Conservation (phyloP, 2,113 vertebrate genomes). For the Thryonomys swinderianus region DNA sequence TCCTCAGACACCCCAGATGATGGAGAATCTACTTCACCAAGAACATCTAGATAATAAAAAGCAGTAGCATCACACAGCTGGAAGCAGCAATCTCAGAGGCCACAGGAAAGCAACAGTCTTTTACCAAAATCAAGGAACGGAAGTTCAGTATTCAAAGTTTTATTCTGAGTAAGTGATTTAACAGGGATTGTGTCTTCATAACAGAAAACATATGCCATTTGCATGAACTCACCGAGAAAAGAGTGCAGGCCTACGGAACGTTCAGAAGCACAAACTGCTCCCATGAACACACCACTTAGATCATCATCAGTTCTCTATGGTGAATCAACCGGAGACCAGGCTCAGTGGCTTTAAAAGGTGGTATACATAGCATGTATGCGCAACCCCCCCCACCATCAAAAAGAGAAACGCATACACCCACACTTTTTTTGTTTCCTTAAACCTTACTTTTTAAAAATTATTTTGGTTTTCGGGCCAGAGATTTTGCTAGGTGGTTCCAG, state of each 20-base stretch:
- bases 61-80: background rate
- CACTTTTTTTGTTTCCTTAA: background rate
- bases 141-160: background rate
- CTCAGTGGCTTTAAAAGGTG: background rate
- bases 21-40: background rate
- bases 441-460: background rate
- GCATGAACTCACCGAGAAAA: background rate
- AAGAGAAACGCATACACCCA: background rate
- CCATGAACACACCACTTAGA: background rate
- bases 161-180: background rate
- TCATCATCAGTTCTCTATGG: background rate
- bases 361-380: background rate
- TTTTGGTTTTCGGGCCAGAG: too few relatives aligned
- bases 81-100: background rate
- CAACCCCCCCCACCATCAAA: fast-evolving
- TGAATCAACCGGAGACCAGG: background rate
- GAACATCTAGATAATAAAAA: background rate
- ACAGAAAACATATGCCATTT: background rate
- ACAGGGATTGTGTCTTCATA: background rate
- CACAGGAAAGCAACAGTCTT: background rate
- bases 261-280: background rate
- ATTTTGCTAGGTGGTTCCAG: too few relatives aligned
- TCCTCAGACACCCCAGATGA: background rate
- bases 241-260: background rate
- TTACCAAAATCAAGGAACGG: background rate